A percentile compares a stretch with the other conserved stretches of the same genome.
phyloP scores from a whole-genome alignment of 2,113 vertebrate genomes.

The Copsychus sechellarum region DNA sequence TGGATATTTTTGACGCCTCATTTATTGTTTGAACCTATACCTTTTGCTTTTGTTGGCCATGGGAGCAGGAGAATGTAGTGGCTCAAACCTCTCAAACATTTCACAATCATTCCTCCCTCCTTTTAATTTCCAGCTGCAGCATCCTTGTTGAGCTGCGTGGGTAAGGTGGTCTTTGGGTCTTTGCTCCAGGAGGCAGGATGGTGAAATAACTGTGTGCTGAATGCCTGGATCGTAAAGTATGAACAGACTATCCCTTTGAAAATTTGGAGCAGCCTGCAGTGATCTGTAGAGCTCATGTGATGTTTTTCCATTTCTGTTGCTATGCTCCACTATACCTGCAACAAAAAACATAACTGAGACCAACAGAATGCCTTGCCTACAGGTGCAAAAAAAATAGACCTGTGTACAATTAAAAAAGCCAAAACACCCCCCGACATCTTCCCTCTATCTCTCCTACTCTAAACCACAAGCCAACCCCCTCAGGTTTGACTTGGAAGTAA shows the following conservation, averaged over 20 bases:
- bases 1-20: not conserved
- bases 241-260: not conserved
- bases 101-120: fast-evolving
- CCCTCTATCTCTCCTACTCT: fast-evolving
- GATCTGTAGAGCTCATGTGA: not conserved
- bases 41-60: not conserved
- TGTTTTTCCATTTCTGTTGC: not conserved
- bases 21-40: not conserved
- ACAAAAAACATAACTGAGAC: not conserved
- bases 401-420: not conserved
- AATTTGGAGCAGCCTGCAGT: not conserved
- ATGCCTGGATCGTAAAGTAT: not conserved
- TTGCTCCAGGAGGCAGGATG: not conserved
- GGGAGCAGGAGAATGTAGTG: not conserved
- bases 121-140: not conserved
- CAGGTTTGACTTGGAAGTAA: not conserved
- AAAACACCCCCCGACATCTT: not conserved
- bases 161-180: not conserved
- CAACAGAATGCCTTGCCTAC: not conserved
- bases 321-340: not conserved
- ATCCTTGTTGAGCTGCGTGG: not conserved
- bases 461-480: not conserved
- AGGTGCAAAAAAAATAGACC: not conserved
- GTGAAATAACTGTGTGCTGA: not conserved
- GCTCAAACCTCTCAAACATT: not conserved